Evolutionary conservation across 1,140 invertebrate species (phyloP).

Genomic region (Papilio dardanus): DNA sequence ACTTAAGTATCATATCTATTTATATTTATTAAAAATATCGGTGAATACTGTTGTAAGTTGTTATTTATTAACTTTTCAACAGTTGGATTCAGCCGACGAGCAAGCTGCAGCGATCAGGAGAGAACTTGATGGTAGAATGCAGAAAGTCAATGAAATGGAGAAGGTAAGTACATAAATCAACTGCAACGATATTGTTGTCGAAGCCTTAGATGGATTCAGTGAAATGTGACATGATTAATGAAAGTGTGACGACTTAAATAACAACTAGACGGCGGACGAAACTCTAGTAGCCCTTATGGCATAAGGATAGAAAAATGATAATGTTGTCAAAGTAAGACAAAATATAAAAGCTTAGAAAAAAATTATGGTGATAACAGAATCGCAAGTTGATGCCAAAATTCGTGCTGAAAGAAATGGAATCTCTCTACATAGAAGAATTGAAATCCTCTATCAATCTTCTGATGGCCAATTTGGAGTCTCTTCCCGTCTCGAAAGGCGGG

Average conservation of each 20-base stretch:
- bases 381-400: conserved; percentile 99
- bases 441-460: conserved; percentile 98
- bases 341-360: too few relatives aligned
- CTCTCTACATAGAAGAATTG: conserved; percentile 98
- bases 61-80: conserved; percentile 32
- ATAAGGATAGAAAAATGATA: too few relatives aligned
- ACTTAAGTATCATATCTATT: too few relatives aligned
- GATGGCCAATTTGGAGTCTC: conserved; percentile 99
- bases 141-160: conserved; percentile 98
- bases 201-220: neutral
- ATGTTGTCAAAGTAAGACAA: too few relatives aligned
- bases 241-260: too few relatives aligned
- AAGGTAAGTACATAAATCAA: conserved; percentile 85
- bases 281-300: too few relatives aligned
- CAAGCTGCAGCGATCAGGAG: conserved; percentile 99
- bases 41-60: too few relatives aligned
- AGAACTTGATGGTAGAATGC: conserved; percentile 98
- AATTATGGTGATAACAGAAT: conserved; percentile 85
- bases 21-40: too few relatives aligned
- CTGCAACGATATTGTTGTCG: neutral
- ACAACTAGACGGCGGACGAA: too few relatives aligned
- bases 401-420: conserved; percentile 99
- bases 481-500: conserved; percentile 98
- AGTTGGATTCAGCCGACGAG: conserved; percentile 99
- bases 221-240: too few relatives aligned